phyloP scores from a whole-genome alignment of 2,113 vertebrate species.

The Anser cygnoides region DNA sequence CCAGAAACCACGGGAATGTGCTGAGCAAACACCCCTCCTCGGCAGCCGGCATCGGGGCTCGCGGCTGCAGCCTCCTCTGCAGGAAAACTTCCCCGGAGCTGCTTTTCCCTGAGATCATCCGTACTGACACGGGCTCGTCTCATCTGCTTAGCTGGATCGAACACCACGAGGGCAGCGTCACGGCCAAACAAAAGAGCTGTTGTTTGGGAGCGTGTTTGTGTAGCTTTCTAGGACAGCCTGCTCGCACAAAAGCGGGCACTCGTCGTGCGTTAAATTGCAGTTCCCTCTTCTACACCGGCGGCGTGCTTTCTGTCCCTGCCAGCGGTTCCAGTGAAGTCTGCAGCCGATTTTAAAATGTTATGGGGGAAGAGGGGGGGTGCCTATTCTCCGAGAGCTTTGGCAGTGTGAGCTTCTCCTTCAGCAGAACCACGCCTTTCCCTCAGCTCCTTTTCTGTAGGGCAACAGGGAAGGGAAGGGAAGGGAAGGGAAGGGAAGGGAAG shows the following conservation, averaged over 20 bases:
- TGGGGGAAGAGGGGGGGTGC: background rate
- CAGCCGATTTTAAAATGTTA: background rate
- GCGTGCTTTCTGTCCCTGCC: background rate
- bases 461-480: too few species aligned
- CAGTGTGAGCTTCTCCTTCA: too few species aligned
- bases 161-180: background rate
- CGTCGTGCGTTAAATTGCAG: background rate
- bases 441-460: too few species aligned
- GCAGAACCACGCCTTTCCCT: too few species aligned
- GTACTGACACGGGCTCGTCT: background rate
- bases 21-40: background rate
- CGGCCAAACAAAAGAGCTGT: constrained; percentile 27
- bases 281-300: background rate
- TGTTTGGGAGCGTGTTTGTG: background rate
- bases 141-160: constrained; percentile 12
- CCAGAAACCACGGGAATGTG: constrained; percentile 23
- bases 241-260: background rate
- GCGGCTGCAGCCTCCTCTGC: background rate
- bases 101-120: constrained; percentile 9
- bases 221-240: background rate
- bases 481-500: too few species aligned
- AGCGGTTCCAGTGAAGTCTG: background rate
- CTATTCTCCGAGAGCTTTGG: background rate
- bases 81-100: background rate
- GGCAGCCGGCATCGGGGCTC: background rate